Percentiles rank a stretch among this genome's conserved stretches.
Evolutionary conservation across 2,888 invertebrate genomes (phyloP).

Genomic region (Drosophila acutilabella): DNA sequence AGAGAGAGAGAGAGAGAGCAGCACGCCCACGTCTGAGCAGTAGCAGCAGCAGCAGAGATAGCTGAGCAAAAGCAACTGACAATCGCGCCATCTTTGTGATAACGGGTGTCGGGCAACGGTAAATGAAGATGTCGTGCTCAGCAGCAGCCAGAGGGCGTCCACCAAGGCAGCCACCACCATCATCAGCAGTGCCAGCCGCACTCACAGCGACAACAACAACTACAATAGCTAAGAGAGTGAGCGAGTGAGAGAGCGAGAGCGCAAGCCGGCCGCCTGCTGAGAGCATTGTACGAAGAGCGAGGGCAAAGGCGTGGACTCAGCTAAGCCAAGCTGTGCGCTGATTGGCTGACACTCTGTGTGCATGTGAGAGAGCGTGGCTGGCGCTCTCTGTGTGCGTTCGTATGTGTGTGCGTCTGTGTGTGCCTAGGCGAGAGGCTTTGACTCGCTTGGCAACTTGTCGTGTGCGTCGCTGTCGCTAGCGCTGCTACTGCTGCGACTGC

Average conservation of each 20-base stretch:
- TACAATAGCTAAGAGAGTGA: conserved; percentile 16
- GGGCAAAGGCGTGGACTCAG: conserved; percentile 61
- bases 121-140: conserved; percentile 51
- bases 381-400: neutral
- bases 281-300: conserved; percentile 32
- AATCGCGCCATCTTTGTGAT: conserved; percentile 49
- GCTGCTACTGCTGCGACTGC: neutral
- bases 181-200: conserved; percentile 30
- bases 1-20: conserved; percentile 6
- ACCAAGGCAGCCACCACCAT: conserved; percentile 60
- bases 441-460: conserved; percentile 56
- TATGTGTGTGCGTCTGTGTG: conserved; percentile 34
- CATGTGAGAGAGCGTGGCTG: conserved; percentile 4
- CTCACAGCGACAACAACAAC: conserved; percentile 6
- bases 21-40: conserved; percentile 42
- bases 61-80: conserved; percentile 33
- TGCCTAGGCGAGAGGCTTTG: conserved; percentile 12
- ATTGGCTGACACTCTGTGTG: conserved; percentile 43
- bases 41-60: conserved; percentile 34
- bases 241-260: conserved; percentile 17
- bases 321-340: conserved; percentile 19
- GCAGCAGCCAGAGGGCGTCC: conserved; percentile 62
- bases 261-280: conserved; percentile 23
- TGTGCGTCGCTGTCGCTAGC: conserved; percentile 43
- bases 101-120: conserved; percentile 7